phyloP scores from a whole-genome alignment of 2,797 vertebrate genomes.

The Ibycter americanus region DNA sequence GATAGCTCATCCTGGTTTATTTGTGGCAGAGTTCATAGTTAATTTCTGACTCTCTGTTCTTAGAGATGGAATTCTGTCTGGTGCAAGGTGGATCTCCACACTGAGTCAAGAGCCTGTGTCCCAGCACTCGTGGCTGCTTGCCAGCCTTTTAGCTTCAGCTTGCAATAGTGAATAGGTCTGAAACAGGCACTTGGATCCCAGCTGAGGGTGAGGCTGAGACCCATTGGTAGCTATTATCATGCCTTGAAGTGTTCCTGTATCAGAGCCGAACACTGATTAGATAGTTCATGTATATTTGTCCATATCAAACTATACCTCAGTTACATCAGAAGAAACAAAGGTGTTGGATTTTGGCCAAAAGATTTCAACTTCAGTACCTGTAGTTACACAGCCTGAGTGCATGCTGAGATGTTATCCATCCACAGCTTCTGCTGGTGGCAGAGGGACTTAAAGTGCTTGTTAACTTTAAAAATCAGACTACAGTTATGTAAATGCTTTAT shows the following conservation, averaged over 20 bases:
- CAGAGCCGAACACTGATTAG: not conserved
- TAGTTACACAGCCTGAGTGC: fast-evolving
- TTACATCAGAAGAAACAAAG: not conserved
- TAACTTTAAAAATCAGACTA: not conserved
- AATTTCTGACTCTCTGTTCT: not conserved
- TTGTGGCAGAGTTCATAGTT: not conserved
- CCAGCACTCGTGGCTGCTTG: not conserved
- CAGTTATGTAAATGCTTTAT: not conserved
- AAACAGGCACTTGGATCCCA: not conserved
- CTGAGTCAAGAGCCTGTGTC: not conserved
- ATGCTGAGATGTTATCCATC: not conserved
- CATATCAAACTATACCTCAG: not conserved
- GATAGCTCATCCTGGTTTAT: not conserved
- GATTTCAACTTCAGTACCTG: not conserved
- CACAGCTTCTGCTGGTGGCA: not conserved
- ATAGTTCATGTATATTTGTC: not conserved
- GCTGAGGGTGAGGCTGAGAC: not conserved
- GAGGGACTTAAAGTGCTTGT: not conserved
- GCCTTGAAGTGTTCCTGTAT: not conserved
- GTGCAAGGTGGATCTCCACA: not conserved
- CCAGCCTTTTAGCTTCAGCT: not conserved
- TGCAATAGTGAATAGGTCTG: not conserved
- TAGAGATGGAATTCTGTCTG: not conserved
- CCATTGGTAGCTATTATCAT: not conserved
- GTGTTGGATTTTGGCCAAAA: not conserved